phyloP scores from a whole-genome alignment of 2,113 vertebrate species.

The Eira barbara region DNA sequence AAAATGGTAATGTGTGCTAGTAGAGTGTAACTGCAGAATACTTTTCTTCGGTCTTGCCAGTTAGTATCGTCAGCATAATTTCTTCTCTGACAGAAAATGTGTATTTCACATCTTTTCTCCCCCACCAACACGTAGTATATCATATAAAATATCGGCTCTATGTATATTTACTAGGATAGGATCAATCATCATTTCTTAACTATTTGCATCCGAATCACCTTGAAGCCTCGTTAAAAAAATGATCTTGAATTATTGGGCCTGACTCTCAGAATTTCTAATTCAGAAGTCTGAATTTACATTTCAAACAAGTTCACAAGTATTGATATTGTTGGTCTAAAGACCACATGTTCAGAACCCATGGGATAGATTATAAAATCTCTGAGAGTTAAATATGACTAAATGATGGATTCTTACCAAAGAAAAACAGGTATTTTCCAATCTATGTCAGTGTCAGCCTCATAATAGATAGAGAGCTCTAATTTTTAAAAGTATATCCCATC shows the following conservation, averaged over 20 bases:
- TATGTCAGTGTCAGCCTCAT: neutral
- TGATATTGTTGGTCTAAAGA: neutral
- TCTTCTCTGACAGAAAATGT: neutral
- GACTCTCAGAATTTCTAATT: neutral
- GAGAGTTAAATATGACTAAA: neutral
- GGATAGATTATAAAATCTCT: neutral
- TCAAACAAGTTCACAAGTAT: neutral
- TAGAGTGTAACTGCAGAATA: neutral
- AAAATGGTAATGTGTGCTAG: neutral
- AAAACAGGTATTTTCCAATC: neutral
- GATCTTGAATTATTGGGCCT: neutral
- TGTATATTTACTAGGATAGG: neutral
- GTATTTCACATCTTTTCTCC: neutral
- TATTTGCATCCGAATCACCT: neutral
- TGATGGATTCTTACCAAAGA: neutral
- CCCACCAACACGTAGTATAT: neutral
- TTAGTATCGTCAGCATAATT: neutral
- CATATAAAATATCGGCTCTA: neutral
- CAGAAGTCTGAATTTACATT: neutral
- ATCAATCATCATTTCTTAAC: neutral
- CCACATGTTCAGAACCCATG: neutral
- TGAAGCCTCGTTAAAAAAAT: neutral
- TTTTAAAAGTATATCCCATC: neutral
- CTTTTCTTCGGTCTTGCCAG: neutral
- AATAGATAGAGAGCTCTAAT: neutral